Conservation (phyloP, 1,140 invertebrate species). For the Ectropis grisescens region DNA sequence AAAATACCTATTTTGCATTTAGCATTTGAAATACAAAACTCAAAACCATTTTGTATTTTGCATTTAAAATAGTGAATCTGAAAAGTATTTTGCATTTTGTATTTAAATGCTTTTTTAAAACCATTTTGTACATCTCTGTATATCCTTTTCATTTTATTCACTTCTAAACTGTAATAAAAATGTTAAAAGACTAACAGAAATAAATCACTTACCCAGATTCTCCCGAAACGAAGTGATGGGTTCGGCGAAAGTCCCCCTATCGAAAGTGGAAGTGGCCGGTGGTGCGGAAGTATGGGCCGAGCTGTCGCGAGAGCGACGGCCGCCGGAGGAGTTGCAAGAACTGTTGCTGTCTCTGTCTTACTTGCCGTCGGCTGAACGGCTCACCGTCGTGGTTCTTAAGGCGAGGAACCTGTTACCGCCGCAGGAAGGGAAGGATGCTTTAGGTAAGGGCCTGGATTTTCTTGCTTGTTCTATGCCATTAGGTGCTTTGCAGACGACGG, state of each 20-base stretch:
- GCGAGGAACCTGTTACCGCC: constrained; percentile 84
- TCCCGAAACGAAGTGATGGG: constrained; percentile 86
- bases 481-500: no score
- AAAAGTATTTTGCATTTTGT: no score
- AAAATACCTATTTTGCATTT: no score
- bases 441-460: constrained; percentile 69
- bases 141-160: no score
- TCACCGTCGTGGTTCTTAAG: constrained; percentile 87
- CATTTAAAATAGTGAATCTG: no score
- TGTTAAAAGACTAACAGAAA: no score
- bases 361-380: constrained; percentile 86
- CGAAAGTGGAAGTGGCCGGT: constrained; percentile 78
- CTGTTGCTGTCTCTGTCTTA: constrained; percentile 87
- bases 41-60: no score
- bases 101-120: no score
- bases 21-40: no score
- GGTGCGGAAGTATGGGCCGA: constrained; percentile 86
- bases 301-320: constrained; percentile 80
- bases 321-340: constrained; percentile 84
- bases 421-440: constrained; percentile 73
- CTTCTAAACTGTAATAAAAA: no score
- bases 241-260: constrained; percentile 78
- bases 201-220: constrained; percentile 59
- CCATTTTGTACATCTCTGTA: no score
- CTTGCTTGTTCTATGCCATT: no score